phyloP scores from a whole-genome alignment of 2,113 vertebrate species.

The Nothocercus nigrocapillus region DNA sequence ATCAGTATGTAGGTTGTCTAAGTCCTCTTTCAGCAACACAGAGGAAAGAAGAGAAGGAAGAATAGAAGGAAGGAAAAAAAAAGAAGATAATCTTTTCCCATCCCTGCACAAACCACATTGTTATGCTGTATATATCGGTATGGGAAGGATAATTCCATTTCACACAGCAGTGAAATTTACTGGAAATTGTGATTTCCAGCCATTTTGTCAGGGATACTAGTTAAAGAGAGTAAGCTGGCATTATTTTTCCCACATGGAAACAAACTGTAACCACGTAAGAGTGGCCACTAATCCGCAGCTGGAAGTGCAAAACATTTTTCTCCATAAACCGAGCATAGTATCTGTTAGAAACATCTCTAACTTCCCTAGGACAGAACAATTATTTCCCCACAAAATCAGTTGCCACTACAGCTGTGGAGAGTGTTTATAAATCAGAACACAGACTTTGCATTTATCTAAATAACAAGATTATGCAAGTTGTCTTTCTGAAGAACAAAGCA shows the following conservation, averaged over 20 bases:
- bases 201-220: background rate
- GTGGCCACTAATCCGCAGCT: background rate
- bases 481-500: background rate
- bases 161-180: background rate
- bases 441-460: background rate
- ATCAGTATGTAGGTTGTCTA: background rate
- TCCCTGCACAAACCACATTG: background rate
- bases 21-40: background rate
- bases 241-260: background rate
- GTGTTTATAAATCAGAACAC: background rate
- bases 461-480: background rate
- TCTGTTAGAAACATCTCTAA: rapidly evolving
- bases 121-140: background rate
- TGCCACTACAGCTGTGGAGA: background rate
- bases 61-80: background rate
- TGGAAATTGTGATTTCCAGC: background rate
- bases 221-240: background rate
- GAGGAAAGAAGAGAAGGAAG: background rate
- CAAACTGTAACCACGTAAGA: background rate
- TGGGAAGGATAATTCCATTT: background rate
- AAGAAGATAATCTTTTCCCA: background rate
- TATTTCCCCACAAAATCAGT: background rate
- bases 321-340: background rate
- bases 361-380: rapidly evolving
- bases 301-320: rapidly evolving